Conservation (phyloP, 1,140 invertebrate genomes). For the Panagrolaimus sp. region DNA sequence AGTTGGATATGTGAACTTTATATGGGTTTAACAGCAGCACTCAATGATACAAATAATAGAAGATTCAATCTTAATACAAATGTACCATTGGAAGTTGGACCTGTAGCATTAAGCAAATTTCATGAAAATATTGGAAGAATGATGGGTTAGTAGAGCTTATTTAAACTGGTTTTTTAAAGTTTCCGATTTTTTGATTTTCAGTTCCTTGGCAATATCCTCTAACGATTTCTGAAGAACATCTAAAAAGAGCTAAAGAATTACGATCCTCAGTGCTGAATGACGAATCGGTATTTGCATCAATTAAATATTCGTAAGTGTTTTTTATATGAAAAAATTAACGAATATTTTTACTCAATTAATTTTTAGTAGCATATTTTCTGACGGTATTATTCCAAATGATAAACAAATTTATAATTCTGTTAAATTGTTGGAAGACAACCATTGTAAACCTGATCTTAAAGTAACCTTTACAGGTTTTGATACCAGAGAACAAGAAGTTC, state of each 20-base stretch:
- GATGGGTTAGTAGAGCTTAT: too few relatives aligned
- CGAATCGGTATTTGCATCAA: neutral
- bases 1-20: neutral
- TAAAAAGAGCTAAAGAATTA: neutral
- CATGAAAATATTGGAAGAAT: neutral
- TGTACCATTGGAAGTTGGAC: neutral
- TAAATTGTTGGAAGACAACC: neutral
- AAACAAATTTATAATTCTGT: neutral
- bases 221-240: neutral
- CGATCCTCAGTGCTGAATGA: neutral
- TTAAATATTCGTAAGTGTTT: neutral
- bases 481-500: neutral
- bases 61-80: neutral
- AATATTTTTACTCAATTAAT: neutral
- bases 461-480: neutral
- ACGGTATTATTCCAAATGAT: neutral
- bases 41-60: neutral
- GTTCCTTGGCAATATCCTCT: slow-evolving; percentile 5
- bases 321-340: neutral
- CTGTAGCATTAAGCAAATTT: neutral
- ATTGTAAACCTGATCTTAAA: neutral
- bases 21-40: neutral
- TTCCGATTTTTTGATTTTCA: neutral
- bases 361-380: neutral
- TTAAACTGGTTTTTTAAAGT: neutral